Evolutionary conservation across 2,888 invertebrate genomes (phyloP).

Genomic region (Drosophila pegasa): DNA sequence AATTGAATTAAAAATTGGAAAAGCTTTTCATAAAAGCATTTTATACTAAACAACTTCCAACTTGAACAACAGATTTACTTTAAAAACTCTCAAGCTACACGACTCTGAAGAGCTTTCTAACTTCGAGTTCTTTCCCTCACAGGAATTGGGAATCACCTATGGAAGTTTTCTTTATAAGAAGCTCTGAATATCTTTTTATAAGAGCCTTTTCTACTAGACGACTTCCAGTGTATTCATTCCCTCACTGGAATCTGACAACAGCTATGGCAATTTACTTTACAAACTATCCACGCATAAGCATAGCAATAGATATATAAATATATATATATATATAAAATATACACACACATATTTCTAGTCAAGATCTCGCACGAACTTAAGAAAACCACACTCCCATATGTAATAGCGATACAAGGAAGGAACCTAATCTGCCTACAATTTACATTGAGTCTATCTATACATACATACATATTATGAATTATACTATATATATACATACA

Average conservation of each 20-base stretch:
- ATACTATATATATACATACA: conserved; percentile 37
- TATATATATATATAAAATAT: conserved; percentile 12
- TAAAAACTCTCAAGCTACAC: neutral
- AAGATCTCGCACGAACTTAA: conserved; percentile 63
- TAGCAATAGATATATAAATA: conserved; percentile 20
- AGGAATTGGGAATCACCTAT: no score
- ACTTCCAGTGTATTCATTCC: neutral
- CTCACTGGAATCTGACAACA: neutral
- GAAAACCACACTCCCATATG: conserved; percentile 18
- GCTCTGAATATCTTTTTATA: no score
- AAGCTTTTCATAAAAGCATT: no score
- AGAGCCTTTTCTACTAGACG: neutral
- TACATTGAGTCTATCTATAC: conserved; percentile 54
- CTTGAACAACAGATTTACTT: no score
- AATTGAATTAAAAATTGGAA: no score
- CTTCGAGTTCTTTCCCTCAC: no score
- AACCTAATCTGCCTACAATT: conserved; percentile 77
- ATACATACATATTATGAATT: conserved; percentile 55
- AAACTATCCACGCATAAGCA: conserved; percentile 14
- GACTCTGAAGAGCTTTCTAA: neutral
- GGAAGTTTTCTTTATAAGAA: no score
- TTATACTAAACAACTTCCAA: no score
- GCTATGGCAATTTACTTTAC: neutral
- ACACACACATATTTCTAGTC: conserved; percentile 64
- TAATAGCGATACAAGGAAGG: conserved; percentile 34